Evolutionary conservation across 2,797 vertebrate genomes (phyloP).

Genomic region (Paramormyrops hopkinsi): DNA sequence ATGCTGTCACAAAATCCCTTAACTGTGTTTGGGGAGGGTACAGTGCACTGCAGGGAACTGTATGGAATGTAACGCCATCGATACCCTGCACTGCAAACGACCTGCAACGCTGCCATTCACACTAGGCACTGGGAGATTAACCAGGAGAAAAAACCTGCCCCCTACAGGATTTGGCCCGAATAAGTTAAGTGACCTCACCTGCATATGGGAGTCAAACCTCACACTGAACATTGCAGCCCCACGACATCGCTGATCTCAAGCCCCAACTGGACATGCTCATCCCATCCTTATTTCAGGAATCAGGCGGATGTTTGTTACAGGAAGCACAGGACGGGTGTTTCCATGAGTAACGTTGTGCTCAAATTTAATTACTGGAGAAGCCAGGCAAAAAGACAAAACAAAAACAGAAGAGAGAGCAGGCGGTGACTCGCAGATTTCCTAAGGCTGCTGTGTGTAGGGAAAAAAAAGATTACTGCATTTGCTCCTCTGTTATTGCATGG

Average conservation of each 20-base stretch:
- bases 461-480: neutral
- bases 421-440: neutral
- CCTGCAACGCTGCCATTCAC: neutral
- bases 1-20: neutral
- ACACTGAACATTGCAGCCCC: neutral
- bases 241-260: neutral
- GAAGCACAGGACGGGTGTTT: neutral
- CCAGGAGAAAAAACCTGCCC: neutral
- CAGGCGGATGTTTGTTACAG: neutral
- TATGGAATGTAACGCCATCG: neutral
- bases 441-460: neutral
- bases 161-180: neutral
- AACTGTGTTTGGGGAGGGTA: neutral
- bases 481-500: neutral
- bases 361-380: neutral
- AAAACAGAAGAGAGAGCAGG: neutral
- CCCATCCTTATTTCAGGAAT: neutral
- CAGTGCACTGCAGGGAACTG: neutral
- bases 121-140: neutral
- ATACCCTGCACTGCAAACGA: neutral
- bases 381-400: neutral
- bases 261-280: neutral
- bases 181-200: neutral
- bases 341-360: neutral
- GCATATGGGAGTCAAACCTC: neutral